These are phyloP conservation scores for Mellivora capensis DNA, from an alignment of 2,113 vertebrate species.

Conservation along the genomic window DNA sequence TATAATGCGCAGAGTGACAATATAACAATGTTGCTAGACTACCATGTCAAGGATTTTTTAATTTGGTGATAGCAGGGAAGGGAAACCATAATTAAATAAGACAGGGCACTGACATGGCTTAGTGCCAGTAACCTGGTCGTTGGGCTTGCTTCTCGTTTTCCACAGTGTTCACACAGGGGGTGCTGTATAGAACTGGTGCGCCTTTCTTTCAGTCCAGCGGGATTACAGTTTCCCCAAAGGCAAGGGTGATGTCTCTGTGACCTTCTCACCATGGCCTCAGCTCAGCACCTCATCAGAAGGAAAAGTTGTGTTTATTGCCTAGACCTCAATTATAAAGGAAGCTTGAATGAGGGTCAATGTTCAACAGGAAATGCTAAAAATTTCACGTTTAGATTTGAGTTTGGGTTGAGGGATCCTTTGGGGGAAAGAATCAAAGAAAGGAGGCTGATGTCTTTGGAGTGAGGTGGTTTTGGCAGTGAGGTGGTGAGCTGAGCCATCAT, in stretches of 20 bases:
- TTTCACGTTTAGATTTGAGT: background rate
- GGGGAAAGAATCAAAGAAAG: background rate
- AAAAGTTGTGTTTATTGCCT: background rate
- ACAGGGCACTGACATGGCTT: background rate
- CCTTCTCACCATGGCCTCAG: background rate
- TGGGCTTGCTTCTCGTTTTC: background rate
- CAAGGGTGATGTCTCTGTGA: background rate
- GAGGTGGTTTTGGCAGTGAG: background rate
- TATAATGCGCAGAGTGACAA: slow-evolving; percentile 65
- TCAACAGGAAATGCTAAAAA: background rate
- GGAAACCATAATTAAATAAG: slow-evolving; percentile 51
- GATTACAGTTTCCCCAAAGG: background rate
- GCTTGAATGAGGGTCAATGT: background rate
- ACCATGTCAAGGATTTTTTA: slow-evolving; percentile 40
- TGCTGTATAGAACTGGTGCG: background rate
- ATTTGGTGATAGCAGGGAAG: slow-evolving; percentile 57
- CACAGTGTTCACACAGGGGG: background rate
- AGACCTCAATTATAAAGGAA: background rate
- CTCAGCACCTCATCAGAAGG: background rate
- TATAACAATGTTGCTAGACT: slow-evolving; percentile 45
- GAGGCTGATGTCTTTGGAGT: background rate
- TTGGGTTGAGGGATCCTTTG: background rate
- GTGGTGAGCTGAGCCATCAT: background rate
- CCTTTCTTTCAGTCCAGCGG: background rate
- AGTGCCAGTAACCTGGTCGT: background rate